phyloP scores from a whole-genome alignment of 1,140 invertebrate species.

The Zophobas atratus region DNA sequence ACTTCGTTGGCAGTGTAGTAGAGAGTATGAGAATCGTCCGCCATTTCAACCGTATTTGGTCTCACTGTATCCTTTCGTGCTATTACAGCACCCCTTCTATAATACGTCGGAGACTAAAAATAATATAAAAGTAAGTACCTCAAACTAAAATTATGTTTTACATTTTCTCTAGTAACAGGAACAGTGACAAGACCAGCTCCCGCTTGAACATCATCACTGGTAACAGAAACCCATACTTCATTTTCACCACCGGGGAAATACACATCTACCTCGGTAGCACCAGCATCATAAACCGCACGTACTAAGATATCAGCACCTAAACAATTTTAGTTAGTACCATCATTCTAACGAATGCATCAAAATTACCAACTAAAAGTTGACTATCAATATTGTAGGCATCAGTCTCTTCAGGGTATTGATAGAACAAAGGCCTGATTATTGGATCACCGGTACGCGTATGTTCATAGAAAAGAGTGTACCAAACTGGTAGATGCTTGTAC shows the following conservation, averaged over 20 bases:
- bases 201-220: conserved; percentile 77
- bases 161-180: conserved; percentile 70
- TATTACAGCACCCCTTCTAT: conserved; percentile 87
- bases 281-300: conserved; percentile 86
- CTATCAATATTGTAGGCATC: conserved; percentile 86
- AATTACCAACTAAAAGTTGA: conserved; percentile 79
- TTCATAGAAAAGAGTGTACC: conserved; percentile 79
- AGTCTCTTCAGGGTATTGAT: conserved; percentile 89
- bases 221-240: conserved; percentile 90
- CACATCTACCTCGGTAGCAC: conserved; percentile 82
- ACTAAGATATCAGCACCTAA: conserved; percentile 81
- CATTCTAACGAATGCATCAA: too few relatives aligned
- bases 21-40: conserved; percentile 92
- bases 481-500: conserved; percentile 91
- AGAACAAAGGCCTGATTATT: conserved; percentile 91
- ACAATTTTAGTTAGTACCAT: too few relatives aligned
- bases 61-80: conserved; percentile 90
- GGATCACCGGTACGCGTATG: conserved; percentile 85
- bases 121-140: neutral
- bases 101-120: conserved; percentile 25
- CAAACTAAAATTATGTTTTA: neutral
- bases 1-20: conserved; percentile 1
- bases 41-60: conserved; percentile 86
- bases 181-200: conserved; percentile 74
- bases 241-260: conserved; percentile 87